Conservation (phyloP, 1,140 invertebrate species). For the Rhopalosiphum maidis region DNA sequence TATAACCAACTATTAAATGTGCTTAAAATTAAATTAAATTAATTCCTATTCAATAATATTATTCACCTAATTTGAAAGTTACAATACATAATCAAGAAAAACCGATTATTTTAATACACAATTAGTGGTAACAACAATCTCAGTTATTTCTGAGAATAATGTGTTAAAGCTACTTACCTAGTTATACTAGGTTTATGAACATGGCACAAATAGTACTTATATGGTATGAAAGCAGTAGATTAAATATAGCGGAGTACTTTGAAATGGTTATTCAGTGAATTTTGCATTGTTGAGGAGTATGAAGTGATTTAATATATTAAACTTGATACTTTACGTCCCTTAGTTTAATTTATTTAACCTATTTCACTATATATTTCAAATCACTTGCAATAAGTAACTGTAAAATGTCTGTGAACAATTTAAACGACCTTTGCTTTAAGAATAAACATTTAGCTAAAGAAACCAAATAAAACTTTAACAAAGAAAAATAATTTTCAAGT, state of each 20-base stretch:
- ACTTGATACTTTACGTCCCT: not conserved
- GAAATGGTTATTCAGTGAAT: not conserved
- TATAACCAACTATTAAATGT: too few species aligned
- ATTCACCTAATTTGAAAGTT: too few species aligned
- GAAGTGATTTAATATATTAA: conserved; percentile 13
- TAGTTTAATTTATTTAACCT: not conserved
- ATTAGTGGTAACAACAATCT: not conserved
- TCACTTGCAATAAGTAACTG: not conserved
- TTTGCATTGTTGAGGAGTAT: not conserved
- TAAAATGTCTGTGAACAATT: not conserved
- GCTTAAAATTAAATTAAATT: not conserved
- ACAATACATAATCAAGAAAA: not conserved
- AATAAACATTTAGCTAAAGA: not conserved
- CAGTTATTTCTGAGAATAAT: not conserved
- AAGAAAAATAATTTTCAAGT: not conserved
- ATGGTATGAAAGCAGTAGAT: not conserved
- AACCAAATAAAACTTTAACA: not conserved
- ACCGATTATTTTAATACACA: not conserved
- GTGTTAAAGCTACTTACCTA: not conserved
- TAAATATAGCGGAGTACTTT: not conserved
- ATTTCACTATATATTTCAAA: not conserved
- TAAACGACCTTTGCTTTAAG: not conserved
- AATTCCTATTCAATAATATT: too few species aligned
- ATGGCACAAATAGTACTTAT: not conserved
- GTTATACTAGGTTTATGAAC: not conserved